Evolutionary conservation across 2,888 invertebrate species (phyloP), one percentile per base, ranked within the genome.

Genomic region (Coelopa pilipes): DNA sequence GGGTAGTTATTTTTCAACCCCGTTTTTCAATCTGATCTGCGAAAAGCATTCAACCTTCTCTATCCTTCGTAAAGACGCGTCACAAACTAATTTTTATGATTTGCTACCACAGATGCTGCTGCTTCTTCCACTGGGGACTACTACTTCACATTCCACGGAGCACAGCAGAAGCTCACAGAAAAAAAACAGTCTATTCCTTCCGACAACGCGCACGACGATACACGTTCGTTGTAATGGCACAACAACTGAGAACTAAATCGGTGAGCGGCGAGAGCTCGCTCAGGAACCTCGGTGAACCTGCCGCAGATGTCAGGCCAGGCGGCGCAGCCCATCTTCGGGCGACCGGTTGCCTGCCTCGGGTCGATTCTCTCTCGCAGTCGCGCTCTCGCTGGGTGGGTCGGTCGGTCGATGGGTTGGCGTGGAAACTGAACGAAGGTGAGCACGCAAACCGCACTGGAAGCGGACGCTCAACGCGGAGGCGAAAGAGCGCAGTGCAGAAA

Each of bases 241-340:
- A 84, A 85, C 85, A 86, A 86, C 82, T 86, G 85, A 86, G 86
- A 84, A 85, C 86, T 86, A 81, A 86, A 86, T 82, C 82, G 78
- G 74, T 75, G 79, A 78, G 78, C 79, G 80, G 78, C 81, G 80
- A 78, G 77, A 76, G 76, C 78, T 76, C 75, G 77, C 75, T 77
- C 79, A 80, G 80, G 80, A 81, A 81, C 81, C 81, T 79, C 34
- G 71, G 49, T 50, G 50, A 34, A n/a, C 62, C 34, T 50, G 45
- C 55, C 17, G 70, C 4, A 34, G 34, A 34, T 7, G 55, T 34
- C 59, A 17, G 66, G 60, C 53, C 47, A 59, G 55, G 55, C 65
- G 21, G 59, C 59, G 21, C 49, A 59, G 49, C 55, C 55, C 34
- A 34, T 45, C 17, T 57, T 45, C 68, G 68, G 67, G 68, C 68